Conservation (phyloP, 1,140 invertebrate genomes). For the Vanessa tameamea region DNA sequence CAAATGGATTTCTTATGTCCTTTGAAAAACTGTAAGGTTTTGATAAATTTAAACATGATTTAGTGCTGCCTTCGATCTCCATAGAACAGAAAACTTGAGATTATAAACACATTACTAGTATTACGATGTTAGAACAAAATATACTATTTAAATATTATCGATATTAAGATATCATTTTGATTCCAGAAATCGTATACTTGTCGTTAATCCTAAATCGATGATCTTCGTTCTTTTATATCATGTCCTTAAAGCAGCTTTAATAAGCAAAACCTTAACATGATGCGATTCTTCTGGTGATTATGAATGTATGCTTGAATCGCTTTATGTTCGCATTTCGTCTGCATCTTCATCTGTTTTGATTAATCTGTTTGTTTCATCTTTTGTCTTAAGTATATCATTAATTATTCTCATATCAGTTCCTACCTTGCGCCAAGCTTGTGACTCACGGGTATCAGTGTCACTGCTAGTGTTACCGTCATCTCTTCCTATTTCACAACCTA, state of each 20-base stretch:
- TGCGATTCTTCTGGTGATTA: no score
- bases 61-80: background rate
- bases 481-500: slow-evolving; percentile 66
- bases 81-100: background rate
- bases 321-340: background rate
- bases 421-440: slow-evolving; percentile 35
- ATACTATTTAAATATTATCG: no score
- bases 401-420: slow-evolving; percentile 18
- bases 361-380: background rate
- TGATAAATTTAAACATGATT: slow-evolving; percentile 9
- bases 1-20: slow-evolving; percentile 24
- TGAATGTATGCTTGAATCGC: no score
- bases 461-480: slow-evolving; percentile 61
- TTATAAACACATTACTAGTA: no score
- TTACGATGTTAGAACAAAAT: no score
- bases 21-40: slow-evolving; percentile 12
- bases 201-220: no score
- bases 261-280: no score
- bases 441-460: slow-evolving; percentile 65
- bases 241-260: no score
- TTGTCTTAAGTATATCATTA: background rate
- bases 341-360: background rate
- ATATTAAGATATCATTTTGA: no score
- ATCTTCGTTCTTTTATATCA: no score
- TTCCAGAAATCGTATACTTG: no score